phyloP scores from a whole-genome alignment of 2,888 invertebrate species.

The Xanthorhoe spadicearia region DNA sequence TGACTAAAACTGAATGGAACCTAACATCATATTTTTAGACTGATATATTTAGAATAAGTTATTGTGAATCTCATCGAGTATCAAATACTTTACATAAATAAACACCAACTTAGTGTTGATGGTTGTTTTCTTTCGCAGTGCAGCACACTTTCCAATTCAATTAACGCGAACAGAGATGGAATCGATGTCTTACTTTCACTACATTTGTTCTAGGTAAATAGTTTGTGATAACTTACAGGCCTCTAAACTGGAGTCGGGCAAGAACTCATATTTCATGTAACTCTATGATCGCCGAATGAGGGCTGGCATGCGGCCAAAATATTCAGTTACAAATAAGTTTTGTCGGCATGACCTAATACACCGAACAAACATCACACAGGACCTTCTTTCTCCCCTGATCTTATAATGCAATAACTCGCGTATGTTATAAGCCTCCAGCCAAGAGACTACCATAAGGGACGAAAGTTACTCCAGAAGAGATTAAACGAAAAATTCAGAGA shows the following conservation, averaged over 20 bases:
- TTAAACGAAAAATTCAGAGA: slow-evolving; percentile 17
- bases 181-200: slow-evolving; percentile 34
- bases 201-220: slow-evolving; percentile 20
- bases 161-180: slow-evolving; percentile 25
- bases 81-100: slow-evolving; percentile 49
- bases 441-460: slow-evolving; percentile 32
- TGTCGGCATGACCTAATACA: slow-evolving; percentile 44
- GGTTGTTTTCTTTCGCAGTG: slow-evolving; percentile 32
- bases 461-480: slow-evolving; percentile 34
- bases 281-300: slow-evolving; percentile 53
- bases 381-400: slow-evolving; percentile 32
- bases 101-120: slow-evolving; percentile 40
- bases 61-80: slow-evolving; percentile 52
- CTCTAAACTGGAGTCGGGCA: slow-evolving; percentile 32
- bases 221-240: slow-evolving; percentile 36
- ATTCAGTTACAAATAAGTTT: slow-evolving; percentile 64
- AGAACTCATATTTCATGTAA: slow-evolving; percentile 50
- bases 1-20: neutral
- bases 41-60: slow-evolving; percentile 56
- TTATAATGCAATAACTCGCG: slow-evolving; percentile 42
- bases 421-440: slow-evolving; percentile 36
- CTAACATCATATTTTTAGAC: slow-evolving; percentile 51
- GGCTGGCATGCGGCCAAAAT: slow-evolving; percentile 68
- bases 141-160: slow-evolving; percentile 31
- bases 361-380: slow-evolving; percentile 42